Percentiles rank a stretch among this genome's conserved stretches.
These are phyloP conservation scores for Idris sp. DNA, from an alignment of 1,140 invertebrate genomes.

Conservation along the genomic window DNA sequence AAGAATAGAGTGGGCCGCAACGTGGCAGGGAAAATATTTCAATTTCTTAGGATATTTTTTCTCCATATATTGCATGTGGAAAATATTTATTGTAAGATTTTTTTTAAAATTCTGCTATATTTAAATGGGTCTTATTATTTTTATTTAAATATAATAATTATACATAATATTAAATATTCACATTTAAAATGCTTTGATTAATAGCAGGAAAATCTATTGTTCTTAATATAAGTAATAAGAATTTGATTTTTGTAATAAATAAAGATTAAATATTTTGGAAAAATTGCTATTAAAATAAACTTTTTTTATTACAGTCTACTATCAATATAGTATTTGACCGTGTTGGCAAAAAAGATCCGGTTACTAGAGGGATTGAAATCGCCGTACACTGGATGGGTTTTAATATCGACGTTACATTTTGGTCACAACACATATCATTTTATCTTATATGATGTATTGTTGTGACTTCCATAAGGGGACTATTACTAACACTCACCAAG, in stretches of 20 bases:
- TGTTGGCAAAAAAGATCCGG: conserved; percentile 98
- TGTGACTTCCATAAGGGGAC: conserved; percentile 96
- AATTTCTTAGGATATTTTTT: conserved; percentile 99
- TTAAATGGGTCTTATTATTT: not conserved
- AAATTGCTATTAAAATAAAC: conserved; percentile 9
- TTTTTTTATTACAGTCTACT: conserved; percentile 85
- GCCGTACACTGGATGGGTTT: conserved; percentile 98
- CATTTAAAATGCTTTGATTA: too few relatives aligned
- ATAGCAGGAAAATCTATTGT: too few relatives aligned
- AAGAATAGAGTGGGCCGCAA: conserved; percentile 95
- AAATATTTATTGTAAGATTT: conserved; percentile 96
- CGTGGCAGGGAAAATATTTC: conserved; percentile 99
- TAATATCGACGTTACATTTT: conserved; percentile 97
- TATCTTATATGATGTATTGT: conserved; percentile 98
- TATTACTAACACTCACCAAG: conserved; percentile 98
- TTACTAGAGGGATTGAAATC: conserved; percentile 97
- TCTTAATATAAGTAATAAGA: too few relatives aligned
- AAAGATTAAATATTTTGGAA: conserved; percentile 6
- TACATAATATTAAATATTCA: conserved; percentile 1
- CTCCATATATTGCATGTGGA: conserved; percentile 98
- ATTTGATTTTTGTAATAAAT: not conserved
- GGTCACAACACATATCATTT: conserved; percentile 99
- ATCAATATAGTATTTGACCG: conserved; percentile 99
- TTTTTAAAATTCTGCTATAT: not conserved
- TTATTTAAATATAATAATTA: not conserved